These are phyloP conservation scores for Todus mexicanus DNA, from an alignment of 2,797 vertebrate species.

Conservation along the genomic window DNA sequence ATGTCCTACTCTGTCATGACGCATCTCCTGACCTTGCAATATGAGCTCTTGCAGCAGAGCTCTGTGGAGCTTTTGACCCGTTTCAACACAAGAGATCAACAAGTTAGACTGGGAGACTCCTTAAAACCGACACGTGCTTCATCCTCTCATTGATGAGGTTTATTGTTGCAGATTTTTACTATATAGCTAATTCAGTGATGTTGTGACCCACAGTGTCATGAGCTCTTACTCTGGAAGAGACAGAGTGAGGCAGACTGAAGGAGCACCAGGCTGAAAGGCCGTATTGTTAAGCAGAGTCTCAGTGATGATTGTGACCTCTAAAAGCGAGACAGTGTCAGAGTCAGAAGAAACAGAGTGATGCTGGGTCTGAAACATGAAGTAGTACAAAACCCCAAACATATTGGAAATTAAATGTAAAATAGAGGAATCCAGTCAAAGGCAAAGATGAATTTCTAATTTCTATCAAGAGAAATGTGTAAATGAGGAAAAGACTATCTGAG, in stretches of 20 bases:
- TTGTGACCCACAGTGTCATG: neutral
- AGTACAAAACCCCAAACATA: neutral
- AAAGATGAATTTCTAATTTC: conserved; percentile 10
- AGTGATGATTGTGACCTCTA: neutral
- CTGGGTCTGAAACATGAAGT: neutral
- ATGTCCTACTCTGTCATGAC: neutral
- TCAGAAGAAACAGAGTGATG: neutral
- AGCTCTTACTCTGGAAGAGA: neutral
- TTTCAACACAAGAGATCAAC: neutral
- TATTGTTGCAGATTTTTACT: neutral
- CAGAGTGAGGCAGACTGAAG: neutral
- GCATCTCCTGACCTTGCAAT: neutral
- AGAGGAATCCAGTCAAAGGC: neutral
- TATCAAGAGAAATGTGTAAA: neutral
- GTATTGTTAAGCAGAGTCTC: neutral
- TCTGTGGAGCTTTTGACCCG: neutral
- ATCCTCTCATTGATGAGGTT: neutral
- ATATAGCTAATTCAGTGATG: neutral
- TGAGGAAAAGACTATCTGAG: neutral
- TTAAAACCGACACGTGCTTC: neutral
- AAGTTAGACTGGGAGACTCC: neutral
- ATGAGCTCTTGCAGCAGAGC: neutral
- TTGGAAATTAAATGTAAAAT: neutral
- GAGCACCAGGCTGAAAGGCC: neutral
- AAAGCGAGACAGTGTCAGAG: neutral